Base-by-base conservation (phyloP, 2,888 invertebrate genomes). In the Dicycla oo region DNA sequence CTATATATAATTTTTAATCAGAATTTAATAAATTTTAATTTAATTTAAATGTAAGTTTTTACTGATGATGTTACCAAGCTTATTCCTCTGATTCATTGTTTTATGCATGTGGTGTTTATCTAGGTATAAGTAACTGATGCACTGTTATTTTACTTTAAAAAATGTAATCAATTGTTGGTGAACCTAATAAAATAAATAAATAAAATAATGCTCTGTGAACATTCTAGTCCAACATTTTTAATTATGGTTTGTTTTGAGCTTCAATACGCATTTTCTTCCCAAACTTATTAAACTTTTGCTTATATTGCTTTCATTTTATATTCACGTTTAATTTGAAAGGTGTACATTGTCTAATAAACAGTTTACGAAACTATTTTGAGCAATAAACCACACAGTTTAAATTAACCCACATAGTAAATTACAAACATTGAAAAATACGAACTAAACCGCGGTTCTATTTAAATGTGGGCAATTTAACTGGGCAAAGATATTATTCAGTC, bases 401-500 rank as follows among this genome's bases (percentile, higher is more conserved):
- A 69, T 82, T 49, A 83, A 75, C 78, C 78, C 56, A 78, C 73
- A 81, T 81, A 54, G 56, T 71, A 85, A 73, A 81, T 83, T 75
- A 75, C 69, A 62, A 69, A 75, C 80, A 83, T 65, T 83, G 73
- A 75, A 75, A 73, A 77, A 81, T 81, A 73, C 18, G 51, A 68
- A 73, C 45, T 67, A 78, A 73, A 84, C 49, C 72, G 69, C 73
- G 56, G 69, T 75, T 65, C 67, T 82, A 78, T 84, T 78, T 82
- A 84, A 82, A 76, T 75, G 75, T 86, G 60, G 70, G 47, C 82
- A 85, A 90, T 91, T 91, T 89, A 90, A 90, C 86, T 82, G 80
- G 67, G 85, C 83, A 82, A 89, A 88, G 87, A 89, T 88, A 91
- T 88, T 91, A 89, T 88, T 86, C 88, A 87, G 87, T 88, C 86